Base-by-base conservation (phyloP, 2,888 invertebrate species). In the Lymantria dispar region DNA sequence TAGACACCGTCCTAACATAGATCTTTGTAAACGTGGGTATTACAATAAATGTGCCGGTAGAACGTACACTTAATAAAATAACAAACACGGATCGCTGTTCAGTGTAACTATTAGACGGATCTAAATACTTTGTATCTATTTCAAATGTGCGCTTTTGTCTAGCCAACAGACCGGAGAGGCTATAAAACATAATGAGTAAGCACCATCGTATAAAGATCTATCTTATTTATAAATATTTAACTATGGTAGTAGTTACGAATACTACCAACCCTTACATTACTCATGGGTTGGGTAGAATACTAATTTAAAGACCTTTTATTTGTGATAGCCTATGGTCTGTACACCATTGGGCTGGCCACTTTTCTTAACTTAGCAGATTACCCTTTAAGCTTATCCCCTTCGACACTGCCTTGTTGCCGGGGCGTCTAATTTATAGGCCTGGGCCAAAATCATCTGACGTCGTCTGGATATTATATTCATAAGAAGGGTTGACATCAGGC, bases 61-160 rank as follows among this genome's bases (percentile, higher is more conserved):
- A 79, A 72, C 74, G 70, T 80, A 72, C 83, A 86, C 83, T 85
- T 83, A 73, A 84, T 84, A 79, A 83, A 85, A 85, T 82, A 87
- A 87, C 84, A 87, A 87, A 87, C 85, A 84, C 69, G 62, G 67
- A 55, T 59, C 83, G 60, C 85, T 87, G 87, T 68, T 81, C 73
- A 81, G 65, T 85, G 87, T 87, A 78, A 54, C 60, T 66, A 60
- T 64, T 72, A 69, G 68, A 66, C 70, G 67, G 76, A 80, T 85
- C 76, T 80, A 82, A 87, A 87, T 83, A 85, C 78, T 48, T 43
- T 29, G 7, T 14, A 74, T 76, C 73, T 76, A 80, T 78, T 74
- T 80, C 81, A 85, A 87, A 85, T 86, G 67, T 68, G 70, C 31
- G 70, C 81, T 83, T 84, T 89, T 89, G 87, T 88, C 87, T 87